Evolutionary conservation across 2,888 invertebrate genomes (phyloP).

Genomic region (Papilio gigon): DNA sequence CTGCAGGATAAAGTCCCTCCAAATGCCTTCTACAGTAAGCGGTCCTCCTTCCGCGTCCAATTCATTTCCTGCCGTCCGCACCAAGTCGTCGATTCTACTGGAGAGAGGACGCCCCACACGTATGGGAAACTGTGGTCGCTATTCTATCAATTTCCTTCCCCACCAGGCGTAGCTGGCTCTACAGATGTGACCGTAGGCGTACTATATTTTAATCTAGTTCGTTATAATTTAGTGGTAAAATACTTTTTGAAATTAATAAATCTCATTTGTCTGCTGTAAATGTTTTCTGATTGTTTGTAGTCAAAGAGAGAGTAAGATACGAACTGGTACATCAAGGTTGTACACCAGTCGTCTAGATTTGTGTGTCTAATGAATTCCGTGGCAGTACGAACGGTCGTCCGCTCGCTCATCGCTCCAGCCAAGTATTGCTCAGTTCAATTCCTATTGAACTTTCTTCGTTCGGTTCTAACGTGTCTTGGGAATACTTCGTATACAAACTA

Average conservation of each 20-base stretch:
- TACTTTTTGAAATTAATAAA: neutral
- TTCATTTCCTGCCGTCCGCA: no score
- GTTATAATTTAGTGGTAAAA: no score
- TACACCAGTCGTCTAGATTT: neutral
- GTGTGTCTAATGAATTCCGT: neutral
- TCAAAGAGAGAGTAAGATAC: neutral
- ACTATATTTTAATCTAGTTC: no score
- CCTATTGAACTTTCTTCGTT: neutral
- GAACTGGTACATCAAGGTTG: neutral
- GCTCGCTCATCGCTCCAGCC: neutral
- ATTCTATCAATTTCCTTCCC: no score
- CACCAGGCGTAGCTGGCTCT: no score
- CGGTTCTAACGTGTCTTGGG: conserved; percentile 2
- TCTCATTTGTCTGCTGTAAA: neutral
- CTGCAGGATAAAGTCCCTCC: no score
- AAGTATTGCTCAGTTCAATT: neutral
- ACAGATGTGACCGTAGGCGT: no score
- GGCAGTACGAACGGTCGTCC: neutral
- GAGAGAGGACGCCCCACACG: no score
- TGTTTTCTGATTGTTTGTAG: neutral
- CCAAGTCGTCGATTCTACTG: no score
- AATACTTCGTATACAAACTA: neutral
- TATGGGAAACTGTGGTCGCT: no score
- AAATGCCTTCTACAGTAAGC: no score
- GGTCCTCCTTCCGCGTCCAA: no score